Evolutionary conservation across 2,797 vertebrate genomes (phyloP).

Genomic region (Pangasius sanitwongsei): DNA sequence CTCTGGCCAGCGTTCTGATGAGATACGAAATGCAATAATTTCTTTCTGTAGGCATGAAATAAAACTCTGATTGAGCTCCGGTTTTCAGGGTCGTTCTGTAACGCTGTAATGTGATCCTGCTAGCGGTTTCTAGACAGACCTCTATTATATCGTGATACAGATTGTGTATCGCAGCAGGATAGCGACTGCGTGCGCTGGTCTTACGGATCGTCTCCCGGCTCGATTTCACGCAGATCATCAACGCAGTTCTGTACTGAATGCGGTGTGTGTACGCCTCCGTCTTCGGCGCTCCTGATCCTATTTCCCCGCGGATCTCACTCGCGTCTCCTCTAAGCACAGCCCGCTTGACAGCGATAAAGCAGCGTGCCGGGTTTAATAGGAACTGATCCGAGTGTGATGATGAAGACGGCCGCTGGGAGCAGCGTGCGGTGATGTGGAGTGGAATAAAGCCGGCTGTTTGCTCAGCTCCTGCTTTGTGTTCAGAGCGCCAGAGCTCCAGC

Average conservation of each 20-base stretch:
- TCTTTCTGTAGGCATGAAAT: neutral
- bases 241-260: neutral
- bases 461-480: neutral
- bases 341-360: neutral
- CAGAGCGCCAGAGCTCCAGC: neutral
- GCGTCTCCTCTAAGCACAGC: neutral
- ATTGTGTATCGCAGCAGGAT: neutral
- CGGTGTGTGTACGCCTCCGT: too few species aligned
- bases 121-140: neutral
- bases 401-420: neutral
- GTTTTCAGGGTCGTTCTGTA: neutral
- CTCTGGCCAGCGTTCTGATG: too few species aligned
- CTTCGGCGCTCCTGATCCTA: too few species aligned
- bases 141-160: neutral
- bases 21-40: neutral
- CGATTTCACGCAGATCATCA: neutral
- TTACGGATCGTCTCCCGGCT: neutral
- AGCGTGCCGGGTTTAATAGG: neutral
- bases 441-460: neutral
- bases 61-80: too few species aligned
- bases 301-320: neutral
- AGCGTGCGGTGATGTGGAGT: neutral
- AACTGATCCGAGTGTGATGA: neutral
- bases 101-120: neutral
- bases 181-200: neutral